Conservation (phyloP, 2,113 vertebrate species). For the Xerus inauris region DNA sequence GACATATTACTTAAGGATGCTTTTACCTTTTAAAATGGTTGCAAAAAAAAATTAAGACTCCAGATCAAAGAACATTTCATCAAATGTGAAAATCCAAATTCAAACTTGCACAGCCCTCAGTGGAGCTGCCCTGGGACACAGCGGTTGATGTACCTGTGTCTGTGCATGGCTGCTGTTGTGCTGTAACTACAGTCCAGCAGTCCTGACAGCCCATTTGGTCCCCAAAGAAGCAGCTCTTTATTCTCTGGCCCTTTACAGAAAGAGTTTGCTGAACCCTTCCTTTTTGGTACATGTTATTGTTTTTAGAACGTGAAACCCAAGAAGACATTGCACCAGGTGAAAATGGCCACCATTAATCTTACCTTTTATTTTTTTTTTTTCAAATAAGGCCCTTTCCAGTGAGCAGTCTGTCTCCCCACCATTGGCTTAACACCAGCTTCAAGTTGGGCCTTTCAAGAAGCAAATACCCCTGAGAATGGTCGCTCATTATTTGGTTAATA, state of each 20-base stretch:
- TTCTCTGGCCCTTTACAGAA: neutral
- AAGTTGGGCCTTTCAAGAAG: constrained; percentile 12
- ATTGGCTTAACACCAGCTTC: neutral
- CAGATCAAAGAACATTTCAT: neutral
- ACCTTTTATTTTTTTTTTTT: neutral
- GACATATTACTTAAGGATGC: neutral
- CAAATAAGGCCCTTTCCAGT: neutral
- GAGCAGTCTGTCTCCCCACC: neutral
- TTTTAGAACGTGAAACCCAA: neutral
- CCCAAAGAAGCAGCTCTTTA: neutral
- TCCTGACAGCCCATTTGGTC: neutral
- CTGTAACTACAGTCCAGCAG: accelerated
- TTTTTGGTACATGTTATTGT: neutral
- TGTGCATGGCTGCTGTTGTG: neutral
- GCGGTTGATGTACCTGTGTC: neutral
- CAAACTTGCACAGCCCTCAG: neutral
- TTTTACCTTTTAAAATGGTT: neutral
- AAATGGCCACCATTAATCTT: neutral
- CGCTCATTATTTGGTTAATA: constrained; percentile 65
- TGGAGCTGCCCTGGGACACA: neutral
- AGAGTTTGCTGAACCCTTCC: neutral
- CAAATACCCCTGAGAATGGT: neutral
- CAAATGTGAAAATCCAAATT: neutral
- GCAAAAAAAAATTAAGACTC: neutral
- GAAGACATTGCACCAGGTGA: constrained; percentile 19